A percentile compares a stretch with the other conserved stretches of the same genome.
Evolutionary conservation across 2,113 vertebrate species (phyloP).

Genomic region (Aptenodytes patagonicus): DNA sequence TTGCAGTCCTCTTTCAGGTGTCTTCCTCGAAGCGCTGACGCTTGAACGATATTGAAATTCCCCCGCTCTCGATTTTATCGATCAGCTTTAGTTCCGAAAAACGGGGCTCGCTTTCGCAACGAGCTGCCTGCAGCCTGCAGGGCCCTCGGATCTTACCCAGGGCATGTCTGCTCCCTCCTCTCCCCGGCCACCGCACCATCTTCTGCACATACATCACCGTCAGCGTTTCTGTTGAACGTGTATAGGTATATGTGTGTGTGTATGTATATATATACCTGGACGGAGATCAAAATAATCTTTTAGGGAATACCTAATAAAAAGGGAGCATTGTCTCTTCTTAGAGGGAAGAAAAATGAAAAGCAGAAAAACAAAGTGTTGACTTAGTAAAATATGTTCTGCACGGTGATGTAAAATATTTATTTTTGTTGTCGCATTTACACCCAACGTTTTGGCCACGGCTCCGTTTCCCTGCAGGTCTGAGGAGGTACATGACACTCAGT

Average conservation of each 20-base stretch:
- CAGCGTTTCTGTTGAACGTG: not conserved
- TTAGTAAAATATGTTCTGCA: not conserved
- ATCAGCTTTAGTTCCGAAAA: not conserved
- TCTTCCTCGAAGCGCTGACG: not conserved
- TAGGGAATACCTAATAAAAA: not conserved
- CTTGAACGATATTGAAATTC: not conserved
- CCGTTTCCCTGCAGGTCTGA: not conserved
- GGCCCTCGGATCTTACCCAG: not conserved
- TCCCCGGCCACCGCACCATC: not conserved
- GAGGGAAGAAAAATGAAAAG: not conserved
- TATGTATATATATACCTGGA: not conserved
- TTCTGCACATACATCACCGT: not conserved
- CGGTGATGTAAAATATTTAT: not conserved
- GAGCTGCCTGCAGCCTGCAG: not conserved
- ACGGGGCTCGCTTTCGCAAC: not conserved
- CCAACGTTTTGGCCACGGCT: not conserved
- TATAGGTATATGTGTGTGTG: not conserved
- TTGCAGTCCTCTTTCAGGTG: not conserved
- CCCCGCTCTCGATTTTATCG: not conserved
- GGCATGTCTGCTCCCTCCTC: not conserved
- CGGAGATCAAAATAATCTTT: not conserved
- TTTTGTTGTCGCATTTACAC: constrained; percentile 49
- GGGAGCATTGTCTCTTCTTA: not conserved
- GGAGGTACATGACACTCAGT: not conserved
- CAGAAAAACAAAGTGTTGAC: not conserved